These are phyloP conservation scores for Microctenopoma lineatum DNA, from an alignment of 2,797 vertebrate genomes.

Conservation along the genomic window DNA sequence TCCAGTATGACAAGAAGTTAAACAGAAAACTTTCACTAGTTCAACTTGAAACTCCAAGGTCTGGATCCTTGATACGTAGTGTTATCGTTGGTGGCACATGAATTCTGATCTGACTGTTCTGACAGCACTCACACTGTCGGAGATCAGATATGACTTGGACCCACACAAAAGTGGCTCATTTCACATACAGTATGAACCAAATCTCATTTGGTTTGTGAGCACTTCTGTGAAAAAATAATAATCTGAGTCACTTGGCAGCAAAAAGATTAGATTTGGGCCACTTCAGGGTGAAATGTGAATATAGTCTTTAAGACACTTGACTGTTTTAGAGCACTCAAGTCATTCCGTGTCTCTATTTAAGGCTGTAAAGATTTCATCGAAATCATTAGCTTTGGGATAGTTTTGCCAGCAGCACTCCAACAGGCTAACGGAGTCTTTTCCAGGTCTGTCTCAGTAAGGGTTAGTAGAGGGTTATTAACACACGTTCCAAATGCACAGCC, in stretches of 20 bases:
- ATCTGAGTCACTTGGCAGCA: too few relatives aligned
- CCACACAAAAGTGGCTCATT: too few relatives aligned
- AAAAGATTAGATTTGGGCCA: too few relatives aligned
- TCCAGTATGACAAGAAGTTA: too few relatives aligned
- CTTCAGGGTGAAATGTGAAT: background rate
- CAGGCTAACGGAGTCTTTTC: background rate
- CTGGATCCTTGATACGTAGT: background rate
- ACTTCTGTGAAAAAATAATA: too few relatives aligned
- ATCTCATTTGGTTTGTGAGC: too few relatives aligned
- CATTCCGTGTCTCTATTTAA: background rate
- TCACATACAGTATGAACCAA: too few relatives aligned
- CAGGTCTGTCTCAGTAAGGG: background rate
- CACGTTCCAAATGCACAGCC: slow-evolving; percentile 1
- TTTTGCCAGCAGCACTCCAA: background rate
- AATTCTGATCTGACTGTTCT: too few relatives aligned
- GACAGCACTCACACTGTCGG: too few relatives aligned
- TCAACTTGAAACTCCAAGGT: background rate
- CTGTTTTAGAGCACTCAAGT: background rate
- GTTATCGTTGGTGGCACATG: background rate
- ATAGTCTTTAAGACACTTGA: background rate
- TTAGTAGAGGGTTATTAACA: slow-evolving; percentile 3
- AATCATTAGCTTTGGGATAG: background rate
- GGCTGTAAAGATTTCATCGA: background rate
- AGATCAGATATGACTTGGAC: too few relatives aligned
- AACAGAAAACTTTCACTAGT: background rate